A percentile compares a stretch with the other conserved stretches of the same genome.
Conservation (phyloP, 2,113 vertebrate genomes). For the Calyptomena viridis region DNA sequence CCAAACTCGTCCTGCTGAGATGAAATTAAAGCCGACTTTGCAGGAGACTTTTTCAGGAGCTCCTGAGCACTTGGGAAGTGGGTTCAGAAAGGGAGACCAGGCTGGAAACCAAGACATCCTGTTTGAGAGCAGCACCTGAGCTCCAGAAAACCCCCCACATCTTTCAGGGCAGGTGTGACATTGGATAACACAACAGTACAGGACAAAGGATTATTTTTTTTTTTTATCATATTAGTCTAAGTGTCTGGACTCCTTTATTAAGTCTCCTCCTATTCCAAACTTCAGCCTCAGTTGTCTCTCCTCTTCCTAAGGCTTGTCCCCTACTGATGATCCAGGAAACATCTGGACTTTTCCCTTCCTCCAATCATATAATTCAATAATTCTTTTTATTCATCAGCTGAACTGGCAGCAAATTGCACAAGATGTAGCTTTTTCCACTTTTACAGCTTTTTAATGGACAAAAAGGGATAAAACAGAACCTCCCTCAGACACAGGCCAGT, state of each 20-base stretch:
- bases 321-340: background rate
- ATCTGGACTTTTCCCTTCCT: background rate
- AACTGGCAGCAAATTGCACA: background rate
- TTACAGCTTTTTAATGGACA: background rate
- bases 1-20: background rate
- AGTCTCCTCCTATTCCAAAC: background rate
- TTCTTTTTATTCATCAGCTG: background rate
- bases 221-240: background rate
- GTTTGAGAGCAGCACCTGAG: background rate
- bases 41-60: background rate
- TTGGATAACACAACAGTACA: background rate
- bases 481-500: background rate
- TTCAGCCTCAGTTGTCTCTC: background rate
- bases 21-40: background rate
- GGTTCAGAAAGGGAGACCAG: background rate
- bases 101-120: background rate
- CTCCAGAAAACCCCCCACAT: background rate
- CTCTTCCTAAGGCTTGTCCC: background rate
- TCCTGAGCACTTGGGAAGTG: background rate
- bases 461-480: background rate
- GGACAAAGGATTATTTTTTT: rapidly evolving
- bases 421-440: background rate
- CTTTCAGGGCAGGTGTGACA: background rate
- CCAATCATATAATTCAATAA: background rate
- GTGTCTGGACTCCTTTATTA: background rate